Conservation (phyloP, 2,888 invertebrate genomes). For the Lycocerus yunnanus region DNA sequence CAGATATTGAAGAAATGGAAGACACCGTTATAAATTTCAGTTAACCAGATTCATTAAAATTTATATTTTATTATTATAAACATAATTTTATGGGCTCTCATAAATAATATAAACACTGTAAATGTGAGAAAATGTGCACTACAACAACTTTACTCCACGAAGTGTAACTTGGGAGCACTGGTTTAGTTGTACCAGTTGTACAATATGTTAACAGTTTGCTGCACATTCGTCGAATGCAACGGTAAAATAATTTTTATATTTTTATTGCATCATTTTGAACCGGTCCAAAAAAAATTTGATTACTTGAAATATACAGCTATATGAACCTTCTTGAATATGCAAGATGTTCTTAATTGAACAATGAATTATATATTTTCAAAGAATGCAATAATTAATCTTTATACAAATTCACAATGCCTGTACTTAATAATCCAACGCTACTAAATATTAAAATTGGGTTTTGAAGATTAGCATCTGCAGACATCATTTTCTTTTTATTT, state of each 20-base stretch:
- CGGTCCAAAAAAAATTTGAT: slow-evolving; percentile 1
- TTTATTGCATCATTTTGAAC: not conserved
- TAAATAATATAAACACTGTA: not conserved
- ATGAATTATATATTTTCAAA: not conserved
- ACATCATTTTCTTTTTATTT: not conserved
- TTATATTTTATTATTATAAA: not conserved
- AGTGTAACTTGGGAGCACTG: slow-evolving; percentile 10
- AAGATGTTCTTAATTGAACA: not conserved
- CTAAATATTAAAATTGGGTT: not conserved
- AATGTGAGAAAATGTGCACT: not conserved
- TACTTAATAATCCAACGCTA: not conserved
- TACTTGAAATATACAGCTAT: not conserved
- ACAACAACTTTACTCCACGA: not conserved
- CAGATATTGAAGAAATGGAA: not conserved
- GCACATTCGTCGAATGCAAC: not conserved
- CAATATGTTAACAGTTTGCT: slow-evolving; percentile 3
- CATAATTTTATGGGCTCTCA: not conserved
- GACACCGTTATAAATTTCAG: not conserved
- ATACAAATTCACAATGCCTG: not conserved
- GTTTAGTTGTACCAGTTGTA: slow-evolving; percentile 1
- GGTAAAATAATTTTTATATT: not conserved
- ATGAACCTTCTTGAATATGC: not conserved
- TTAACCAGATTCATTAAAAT: not conserved
- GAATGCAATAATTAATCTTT: not conserved
- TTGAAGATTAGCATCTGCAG: not conserved